Evolutionary conservation across 1,140 invertebrate genomes (phyloP), one percentile per base, ranked within the genome.

Genomic region (Diorhabda sublineata): DNA sequence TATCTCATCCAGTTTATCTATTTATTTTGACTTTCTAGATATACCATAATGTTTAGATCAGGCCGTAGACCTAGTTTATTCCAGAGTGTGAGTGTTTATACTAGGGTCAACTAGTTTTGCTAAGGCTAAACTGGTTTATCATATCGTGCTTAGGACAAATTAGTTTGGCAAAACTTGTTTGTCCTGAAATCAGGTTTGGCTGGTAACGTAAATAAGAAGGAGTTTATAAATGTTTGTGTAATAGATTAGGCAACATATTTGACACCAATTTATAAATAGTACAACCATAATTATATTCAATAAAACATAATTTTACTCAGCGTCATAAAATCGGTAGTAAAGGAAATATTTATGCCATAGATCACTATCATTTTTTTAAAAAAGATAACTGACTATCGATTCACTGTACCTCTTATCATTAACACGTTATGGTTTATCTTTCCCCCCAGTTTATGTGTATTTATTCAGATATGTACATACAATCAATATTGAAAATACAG

Each of bases 401-500:
- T 59, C 64, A 56, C 56, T 44, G 45, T 52, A 52, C n/a, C 6
- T 52, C 47, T 52, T 52, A 52, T 52, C 47, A 52, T n/a, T 52
- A 52, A 52, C n/a, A 57, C 61, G 45, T 64, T 68, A 71, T 67
- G 47, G 47, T 58, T 42, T 59, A 42, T 64, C 58, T 67, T 44
- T 59, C 65, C 65, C 64, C 65, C 45, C 9, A 43, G 11, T 8
- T 56, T 61, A 45, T 68, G 64, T 69, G 47, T 52, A n/a, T 66
- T 67, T 72, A 72, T 72, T 69, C 60, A 69, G 45, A 69, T 56
- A 72, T 43, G 45, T 66, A 62, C 57, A 52, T 9, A 45, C 65
- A 26, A 65, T 64, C 57, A 59, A 67, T 67, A 61, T 67, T 69
- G 43, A 61, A 69, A 64, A 68, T 69, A 72, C 71, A 65, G 71